A percentile compares a stretch with the other conserved stretches of the same genome.
phyloP scores from a whole-genome alignment of 2,113 vertebrate genomes.

The Tachysurus fulvidraco region DNA sequence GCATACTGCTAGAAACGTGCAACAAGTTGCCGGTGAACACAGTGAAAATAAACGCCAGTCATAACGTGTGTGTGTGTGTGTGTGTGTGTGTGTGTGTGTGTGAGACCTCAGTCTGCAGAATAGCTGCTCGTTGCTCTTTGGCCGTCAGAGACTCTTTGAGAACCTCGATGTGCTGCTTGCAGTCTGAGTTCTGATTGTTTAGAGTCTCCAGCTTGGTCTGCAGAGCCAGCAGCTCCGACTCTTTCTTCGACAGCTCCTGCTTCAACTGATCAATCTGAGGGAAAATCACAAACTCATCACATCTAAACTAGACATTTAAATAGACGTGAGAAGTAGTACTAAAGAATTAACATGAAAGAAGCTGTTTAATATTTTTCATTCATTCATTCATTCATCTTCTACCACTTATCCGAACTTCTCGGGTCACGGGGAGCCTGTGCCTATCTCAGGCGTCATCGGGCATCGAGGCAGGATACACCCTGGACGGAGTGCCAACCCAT shows the following conservation, averaged over 20 bases:
- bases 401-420: too few species aligned
- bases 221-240: constrained; percentile 97
- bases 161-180: constrained; percentile 99
- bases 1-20: background rate
- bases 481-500: too few species aligned
- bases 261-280: constrained; percentile 95
- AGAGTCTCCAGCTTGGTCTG: constrained; percentile 99
- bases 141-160: constrained; percentile 99
- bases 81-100: constrained; percentile 6
- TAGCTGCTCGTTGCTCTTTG: constrained; percentile 99
- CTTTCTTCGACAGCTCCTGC: constrained; percentile 98
- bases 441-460: too few species aligned
- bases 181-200: constrained; percentile 99
- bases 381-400: too few species aligned
- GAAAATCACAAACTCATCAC: background rate
- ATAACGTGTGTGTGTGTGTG: background rate
- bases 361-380: background rate
- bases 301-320: background rate
- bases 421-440: too few species aligned
- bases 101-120: constrained; percentile 96
- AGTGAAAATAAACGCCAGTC: background rate
- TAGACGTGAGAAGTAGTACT: background rate
- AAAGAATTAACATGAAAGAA: background rate
- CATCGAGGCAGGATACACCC: too few species aligned
- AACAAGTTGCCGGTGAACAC: background rate